phyloP scores from a whole-genome alignment of 2,113 vertebrate genomes.

The Dasyornis broadbenti region DNA sequence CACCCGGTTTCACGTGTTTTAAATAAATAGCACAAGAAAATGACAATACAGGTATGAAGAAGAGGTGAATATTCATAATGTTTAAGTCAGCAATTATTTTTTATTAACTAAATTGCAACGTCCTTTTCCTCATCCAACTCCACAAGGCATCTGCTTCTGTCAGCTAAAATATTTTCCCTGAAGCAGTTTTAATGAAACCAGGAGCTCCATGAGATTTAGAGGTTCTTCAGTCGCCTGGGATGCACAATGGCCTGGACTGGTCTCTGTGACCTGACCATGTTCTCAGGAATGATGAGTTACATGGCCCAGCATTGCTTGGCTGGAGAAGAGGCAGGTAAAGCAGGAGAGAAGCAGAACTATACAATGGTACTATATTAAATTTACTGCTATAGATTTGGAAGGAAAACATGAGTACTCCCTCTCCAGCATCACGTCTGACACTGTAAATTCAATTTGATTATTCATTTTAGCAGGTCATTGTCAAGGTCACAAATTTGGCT shows the following conservation, averaged over 20 bases:
- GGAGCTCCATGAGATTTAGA: background rate
- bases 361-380: background rate
- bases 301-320: background rate
- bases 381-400: background rate
- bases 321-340: background rate
- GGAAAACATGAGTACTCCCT: background rate
- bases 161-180: background rate
- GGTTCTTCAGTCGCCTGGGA: background rate
- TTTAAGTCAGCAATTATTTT: background rate
- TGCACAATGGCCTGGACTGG: no score
- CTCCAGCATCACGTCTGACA: background rate
- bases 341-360: background rate
- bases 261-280: background rate
- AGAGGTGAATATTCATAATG: background rate
- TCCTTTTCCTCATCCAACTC: fast-evolving
- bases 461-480: background rate
- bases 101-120: background rate
- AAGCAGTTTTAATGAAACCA: background rate
- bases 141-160: background rate
- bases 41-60: background rate
- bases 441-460: background rate
- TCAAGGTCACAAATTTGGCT: background rate
- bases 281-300: fast-evolving
- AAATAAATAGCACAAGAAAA: background rate
- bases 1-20: background rate